Evolutionary conservation across 2,888 invertebrate genomes (phyloP).

Genomic region (Gari tellinella): DNA sequence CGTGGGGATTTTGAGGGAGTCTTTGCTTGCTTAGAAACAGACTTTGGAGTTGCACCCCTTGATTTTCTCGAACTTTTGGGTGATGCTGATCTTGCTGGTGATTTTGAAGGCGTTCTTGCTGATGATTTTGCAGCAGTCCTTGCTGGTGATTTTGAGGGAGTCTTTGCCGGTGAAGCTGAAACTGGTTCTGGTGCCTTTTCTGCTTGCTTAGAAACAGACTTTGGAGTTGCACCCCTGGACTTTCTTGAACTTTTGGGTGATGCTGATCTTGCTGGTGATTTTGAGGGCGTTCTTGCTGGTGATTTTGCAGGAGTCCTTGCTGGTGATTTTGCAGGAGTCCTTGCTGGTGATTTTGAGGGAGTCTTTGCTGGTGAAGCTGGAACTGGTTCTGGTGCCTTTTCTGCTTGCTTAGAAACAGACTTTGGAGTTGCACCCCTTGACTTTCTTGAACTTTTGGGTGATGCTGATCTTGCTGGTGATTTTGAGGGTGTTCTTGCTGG

Average conservation of each 20-base stretch:
- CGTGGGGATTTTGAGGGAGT: too few species aligned
- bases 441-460: constrained; percentile 14
- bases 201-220: too few species aligned
- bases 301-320: constrained; percentile 12
- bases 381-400: constrained; percentile 8
- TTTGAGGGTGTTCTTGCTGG: constrained; percentile 6
- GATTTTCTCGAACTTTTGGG: constrained; percentile 9
- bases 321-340: constrained; percentile 8
- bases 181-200: too few species aligned
- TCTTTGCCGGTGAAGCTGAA: not conserved
- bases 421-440: constrained; percentile 27
- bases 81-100: constrained; percentile 24
- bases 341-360: constrained; percentile 11
- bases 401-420: constrained; percentile 6
- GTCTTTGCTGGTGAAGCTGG: constrained; percentile 11
- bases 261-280: constrained; percentile 1
- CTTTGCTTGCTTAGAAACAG: too few species aligned
- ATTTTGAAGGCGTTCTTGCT: not conserved
- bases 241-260: constrained; percentile 24
- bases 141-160: constrained; percentile 1
- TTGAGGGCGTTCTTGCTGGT: too few species aligned
- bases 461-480: constrained; percentile 2
- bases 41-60: too few species aligned
- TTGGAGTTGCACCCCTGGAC: too few species aligned
- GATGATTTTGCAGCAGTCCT: not conserved